Evolutionary conservation across 2,113 vertebrate species (phyloP).

Genomic region (Mystacornis crossleyi): DNA sequence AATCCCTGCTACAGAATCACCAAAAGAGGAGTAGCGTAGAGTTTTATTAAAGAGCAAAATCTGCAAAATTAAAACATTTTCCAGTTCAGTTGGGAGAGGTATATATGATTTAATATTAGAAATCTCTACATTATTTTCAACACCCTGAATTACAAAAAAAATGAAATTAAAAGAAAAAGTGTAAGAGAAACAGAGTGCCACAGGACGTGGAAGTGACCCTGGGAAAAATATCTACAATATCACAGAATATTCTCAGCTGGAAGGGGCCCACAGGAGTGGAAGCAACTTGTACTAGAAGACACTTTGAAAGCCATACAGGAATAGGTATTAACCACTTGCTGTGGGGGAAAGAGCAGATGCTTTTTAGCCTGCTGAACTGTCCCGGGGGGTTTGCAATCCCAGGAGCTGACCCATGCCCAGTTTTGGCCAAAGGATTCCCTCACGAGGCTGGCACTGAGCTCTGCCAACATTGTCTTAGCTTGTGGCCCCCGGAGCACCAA

Average conservation of each 20-base stretch:
- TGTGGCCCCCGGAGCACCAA: not conserved
- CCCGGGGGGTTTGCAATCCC: not conserved
- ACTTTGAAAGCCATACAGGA: accelerated
- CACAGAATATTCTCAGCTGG: not conserved
- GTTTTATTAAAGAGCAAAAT: not conserved
- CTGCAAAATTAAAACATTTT: not conserved
- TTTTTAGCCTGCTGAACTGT: not conserved
- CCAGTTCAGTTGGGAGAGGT: not conserved
- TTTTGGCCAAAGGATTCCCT: not conserved
- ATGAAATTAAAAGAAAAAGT: not conserved
- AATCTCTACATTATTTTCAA: not conserved
- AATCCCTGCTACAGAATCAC: not conserved
- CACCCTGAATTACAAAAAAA: not conserved
- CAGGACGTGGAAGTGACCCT: not conserved
- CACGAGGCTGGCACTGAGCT: not conserved
- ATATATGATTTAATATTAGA: not conserved
- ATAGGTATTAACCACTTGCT: not conserved
- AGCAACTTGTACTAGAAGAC: not conserved
- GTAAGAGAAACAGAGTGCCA: not conserved
- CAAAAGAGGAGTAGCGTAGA: not conserved
- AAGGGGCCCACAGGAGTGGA: not conserved
- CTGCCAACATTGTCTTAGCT: accelerated
- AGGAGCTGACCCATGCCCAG: not conserved
- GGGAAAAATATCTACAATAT: not conserved
- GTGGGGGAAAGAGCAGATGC: not conserved